Evolutionary conservation across 1,140 invertebrate species (phyloP).

Genomic region (Carposina sasakii): DNA sequence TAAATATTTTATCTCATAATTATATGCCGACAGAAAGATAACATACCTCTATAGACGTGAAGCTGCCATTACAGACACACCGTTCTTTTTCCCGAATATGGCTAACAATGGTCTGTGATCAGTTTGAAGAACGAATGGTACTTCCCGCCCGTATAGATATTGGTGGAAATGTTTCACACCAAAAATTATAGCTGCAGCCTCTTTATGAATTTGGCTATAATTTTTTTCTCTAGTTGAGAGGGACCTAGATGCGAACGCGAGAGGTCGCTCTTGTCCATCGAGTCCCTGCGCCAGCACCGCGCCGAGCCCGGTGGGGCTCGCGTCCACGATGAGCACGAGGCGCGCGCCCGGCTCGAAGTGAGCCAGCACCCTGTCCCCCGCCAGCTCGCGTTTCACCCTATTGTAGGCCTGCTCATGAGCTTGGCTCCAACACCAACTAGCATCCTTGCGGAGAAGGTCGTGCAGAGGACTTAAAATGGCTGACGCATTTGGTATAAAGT

Average conservation of each 20-base stretch:
- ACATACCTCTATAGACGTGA: neutral
- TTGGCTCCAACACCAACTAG: slow-evolving; percentile 13
- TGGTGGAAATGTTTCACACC: neutral
- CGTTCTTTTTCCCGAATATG: neutral
- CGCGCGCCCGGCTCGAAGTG: slow-evolving; percentile 50
- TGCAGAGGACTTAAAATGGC: slow-evolving; percentile 36
- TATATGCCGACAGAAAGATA: slow-evolving; percentile 1
- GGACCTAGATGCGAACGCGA: neutral
- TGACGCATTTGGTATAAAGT: slow-evolving; percentile 49
- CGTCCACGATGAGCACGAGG: slow-evolving; percentile 23
- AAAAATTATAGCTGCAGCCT: neutral
- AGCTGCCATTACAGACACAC: neutral
- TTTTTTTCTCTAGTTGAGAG: neutral
- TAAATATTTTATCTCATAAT: slow-evolving; percentile 4
- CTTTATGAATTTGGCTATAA: neutral
- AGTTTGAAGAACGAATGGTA: neutral
- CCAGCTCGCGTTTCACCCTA: slow-evolving; percentile 24
- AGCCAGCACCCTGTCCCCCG: slow-evolving; percentile 36
- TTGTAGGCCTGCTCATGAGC: slow-evolving; percentile 26
- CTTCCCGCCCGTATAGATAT: neutral
- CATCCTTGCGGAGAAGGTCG: neutral
- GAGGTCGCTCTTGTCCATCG: neutral
- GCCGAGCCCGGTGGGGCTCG: slow-evolving; percentile 6
- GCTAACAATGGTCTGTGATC: neutral
- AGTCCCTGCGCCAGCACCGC: slow-evolving; percentile 39